Percentiles rank a stretch among this genome's conserved stretches.
These are phyloP conservation scores for Scalopus aquaticus DNA, from an alignment of 2,113 vertebrate genomes.

Conservation along the genomic window DNA sequence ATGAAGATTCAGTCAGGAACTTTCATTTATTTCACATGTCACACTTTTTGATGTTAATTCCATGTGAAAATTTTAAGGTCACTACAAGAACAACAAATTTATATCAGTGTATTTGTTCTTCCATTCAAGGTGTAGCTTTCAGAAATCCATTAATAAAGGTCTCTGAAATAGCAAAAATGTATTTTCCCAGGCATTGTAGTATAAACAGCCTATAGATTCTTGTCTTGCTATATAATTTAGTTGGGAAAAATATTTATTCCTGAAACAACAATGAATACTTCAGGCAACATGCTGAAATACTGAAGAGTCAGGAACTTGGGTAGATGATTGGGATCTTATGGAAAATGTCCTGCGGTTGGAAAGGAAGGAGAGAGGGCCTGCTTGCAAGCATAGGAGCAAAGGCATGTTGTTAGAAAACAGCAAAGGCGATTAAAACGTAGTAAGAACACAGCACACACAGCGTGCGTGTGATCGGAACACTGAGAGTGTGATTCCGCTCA, in stretches of 20 bases:
- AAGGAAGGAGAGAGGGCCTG: background rate
- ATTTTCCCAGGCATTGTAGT: background rate
- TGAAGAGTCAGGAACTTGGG: background rate
- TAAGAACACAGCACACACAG: background rate
- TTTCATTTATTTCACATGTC: background rate
- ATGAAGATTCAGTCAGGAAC: rapidly evolving
- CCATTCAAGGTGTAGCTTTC: background rate
- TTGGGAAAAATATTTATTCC: background rate
- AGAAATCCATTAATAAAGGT: conserved; percentile 25
- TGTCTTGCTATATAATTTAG: background rate
- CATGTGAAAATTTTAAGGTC: background rate
- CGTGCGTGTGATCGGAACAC: rapidly evolving
- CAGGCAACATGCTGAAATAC: background rate
- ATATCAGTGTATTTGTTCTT: background rate
- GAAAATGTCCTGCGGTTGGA: background rate
- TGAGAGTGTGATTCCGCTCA: background rate
- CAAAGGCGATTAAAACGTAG: background rate
- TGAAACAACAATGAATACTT: background rate
- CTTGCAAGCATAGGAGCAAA: background rate
- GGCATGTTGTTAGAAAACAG: background rate
- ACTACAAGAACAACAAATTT: background rate
- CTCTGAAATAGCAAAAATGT: background rate
- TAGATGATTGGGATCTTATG: conserved; percentile 8
- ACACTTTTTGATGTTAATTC: background rate
- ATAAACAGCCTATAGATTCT: background rate